Conservation (phyloP, 1,140 invertebrate species). For the Aleiodes sp. region DNA sequence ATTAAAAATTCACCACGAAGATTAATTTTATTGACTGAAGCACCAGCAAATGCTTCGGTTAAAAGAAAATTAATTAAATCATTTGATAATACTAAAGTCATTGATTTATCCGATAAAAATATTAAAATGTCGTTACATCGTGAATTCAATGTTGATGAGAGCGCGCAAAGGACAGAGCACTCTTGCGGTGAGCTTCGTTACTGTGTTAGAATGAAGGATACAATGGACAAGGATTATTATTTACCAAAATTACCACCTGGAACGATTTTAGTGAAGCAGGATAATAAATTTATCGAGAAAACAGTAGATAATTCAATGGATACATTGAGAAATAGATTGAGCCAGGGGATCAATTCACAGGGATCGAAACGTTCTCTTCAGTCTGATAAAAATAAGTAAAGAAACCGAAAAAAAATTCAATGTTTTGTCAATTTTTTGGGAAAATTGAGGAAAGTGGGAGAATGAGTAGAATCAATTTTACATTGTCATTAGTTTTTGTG, state of each 20-base stretch:
- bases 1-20: not conserved
- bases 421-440: not conserved
- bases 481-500: too few species aligned
- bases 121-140: conserved; percentile 45
- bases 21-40: conserved; percentile 2
- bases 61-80: not conserved
- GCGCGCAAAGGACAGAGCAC: not conserved
- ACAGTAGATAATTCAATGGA: not conserved
- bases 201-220: conserved; percentile 7
- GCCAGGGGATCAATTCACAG: not conserved
- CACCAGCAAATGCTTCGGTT: not conserved
- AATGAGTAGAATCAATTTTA: too few species aligned
- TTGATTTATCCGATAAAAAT: conserved; percentile 44
- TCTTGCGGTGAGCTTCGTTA: conserved; percentile 10
- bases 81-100: conserved; percentile 24
- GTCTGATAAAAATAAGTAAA: conserved; percentile 17
- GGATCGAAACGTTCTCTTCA: not conserved
- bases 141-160: conserved; percentile 36
- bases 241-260: conserved; percentile 41
- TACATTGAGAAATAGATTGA: not conserved
- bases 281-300: not conserved
- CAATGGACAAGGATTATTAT: conserved; percentile 20
- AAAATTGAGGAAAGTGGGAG: not conserved
- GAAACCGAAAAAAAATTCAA: not conserved
- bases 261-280: conserved; percentile 45